Evolutionary conservation across 2,797 vertebrate species (phyloP).

Genomic region (Trichosurus vulpecula): DNA sequence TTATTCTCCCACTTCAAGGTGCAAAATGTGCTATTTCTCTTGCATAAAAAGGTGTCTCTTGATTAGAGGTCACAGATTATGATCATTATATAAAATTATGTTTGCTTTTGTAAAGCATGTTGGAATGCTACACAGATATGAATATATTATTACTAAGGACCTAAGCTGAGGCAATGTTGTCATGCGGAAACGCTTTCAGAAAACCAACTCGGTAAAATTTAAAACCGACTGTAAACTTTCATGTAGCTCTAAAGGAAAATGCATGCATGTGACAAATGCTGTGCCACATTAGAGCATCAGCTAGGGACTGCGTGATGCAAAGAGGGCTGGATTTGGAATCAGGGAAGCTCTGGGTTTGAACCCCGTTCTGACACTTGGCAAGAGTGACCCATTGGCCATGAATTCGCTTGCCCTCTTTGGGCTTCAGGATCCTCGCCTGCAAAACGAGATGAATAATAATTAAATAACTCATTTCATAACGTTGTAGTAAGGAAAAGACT

Average conservation of each 20-base stretch:
- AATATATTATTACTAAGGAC: background rate
- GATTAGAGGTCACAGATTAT: background rate
- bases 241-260: conserved; percentile 17
- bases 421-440: background rate
- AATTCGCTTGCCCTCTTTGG: background rate
- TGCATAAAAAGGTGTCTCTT: background rate
- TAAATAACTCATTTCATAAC: background rate
- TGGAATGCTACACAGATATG: background rate
- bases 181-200: background rate
- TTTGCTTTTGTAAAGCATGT: background rate
- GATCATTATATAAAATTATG: background rate
- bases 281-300: background rate
- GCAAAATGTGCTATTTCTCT: background rate
- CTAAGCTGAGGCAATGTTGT: conserved; percentile 3
- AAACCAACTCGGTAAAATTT: conserved; percentile 25
- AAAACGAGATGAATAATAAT: background rate
- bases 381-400: background rate
- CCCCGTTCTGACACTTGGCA: background rate
- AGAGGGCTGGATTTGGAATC: background rate
- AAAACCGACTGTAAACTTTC: background rate
- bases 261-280: background rate
- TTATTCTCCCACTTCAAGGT: background rate
- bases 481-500: background rate
- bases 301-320: background rate
- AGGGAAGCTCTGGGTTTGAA: background rate